Conservation (phyloP, 2,888 invertebrate species). For the Netelia fuscicornis region DNA sequence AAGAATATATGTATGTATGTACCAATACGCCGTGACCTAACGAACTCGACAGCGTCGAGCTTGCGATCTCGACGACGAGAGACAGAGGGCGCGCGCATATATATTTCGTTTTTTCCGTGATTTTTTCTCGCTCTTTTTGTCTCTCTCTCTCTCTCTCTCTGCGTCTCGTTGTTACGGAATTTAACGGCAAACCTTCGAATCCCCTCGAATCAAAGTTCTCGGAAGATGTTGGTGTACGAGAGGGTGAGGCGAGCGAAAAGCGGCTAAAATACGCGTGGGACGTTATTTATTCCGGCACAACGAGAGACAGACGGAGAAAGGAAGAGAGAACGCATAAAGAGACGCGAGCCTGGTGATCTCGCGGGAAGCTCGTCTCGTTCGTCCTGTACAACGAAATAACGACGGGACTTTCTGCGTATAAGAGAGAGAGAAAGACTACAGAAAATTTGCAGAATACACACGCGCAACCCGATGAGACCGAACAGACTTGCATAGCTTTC, state of each 20-base stretch:
- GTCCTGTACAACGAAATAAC: constrained; percentile 19
- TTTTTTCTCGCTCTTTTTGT: neutral
- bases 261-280: constrained; percentile 60
- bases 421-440: constrained; percentile 26
- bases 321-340: constrained; percentile 40
- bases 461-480: constrained; percentile 3
- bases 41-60: constrained; percentile 35
- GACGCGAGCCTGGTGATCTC: constrained; percentile 37
- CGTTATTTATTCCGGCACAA: constrained; percentile 63
- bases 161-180: neutral
- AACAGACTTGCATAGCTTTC: constrained; percentile 36
- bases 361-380: constrained; percentile 34
- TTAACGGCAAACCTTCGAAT: constrained; percentile 34
- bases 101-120: constrained; percentile 6
- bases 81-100: neutral
- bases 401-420: neutral
- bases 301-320: constrained; percentile 44
- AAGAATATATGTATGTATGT: neutral
- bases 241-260: constrained; percentile 33
- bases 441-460: constrained; percentile 47
- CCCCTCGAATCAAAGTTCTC: constrained; percentile 60
- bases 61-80: constrained; percentile 10
- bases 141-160: neutral
- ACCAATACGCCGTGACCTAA: constrained; percentile 34
- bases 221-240: constrained; percentile 53